phyloP scores from a whole-genome alignment of 2,113 vertebrate species.

The Protobothrops flavoviridis region DNA sequence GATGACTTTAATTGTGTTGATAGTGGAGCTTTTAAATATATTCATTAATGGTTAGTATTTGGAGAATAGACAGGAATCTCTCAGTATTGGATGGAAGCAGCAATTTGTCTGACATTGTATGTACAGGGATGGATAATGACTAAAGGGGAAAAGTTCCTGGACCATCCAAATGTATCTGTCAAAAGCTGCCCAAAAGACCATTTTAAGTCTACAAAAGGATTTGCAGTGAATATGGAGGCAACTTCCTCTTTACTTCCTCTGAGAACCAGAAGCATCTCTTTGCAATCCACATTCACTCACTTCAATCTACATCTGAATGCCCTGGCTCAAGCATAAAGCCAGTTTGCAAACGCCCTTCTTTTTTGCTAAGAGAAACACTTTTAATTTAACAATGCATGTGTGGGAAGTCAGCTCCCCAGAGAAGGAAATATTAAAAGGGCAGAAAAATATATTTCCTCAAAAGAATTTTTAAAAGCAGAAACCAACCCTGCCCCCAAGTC shows the following conservation, averaged over 20 bases:
- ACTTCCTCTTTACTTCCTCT: not conserved
- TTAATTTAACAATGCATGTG: not conserved
- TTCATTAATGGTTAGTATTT: not conserved
- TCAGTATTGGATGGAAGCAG: not conserved
- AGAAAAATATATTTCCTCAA: too few species aligned
- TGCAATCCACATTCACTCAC: not conserved
- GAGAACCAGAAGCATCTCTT: not conserved
- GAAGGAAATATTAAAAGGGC: too few species aligned
- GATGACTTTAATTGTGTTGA: not conserved
- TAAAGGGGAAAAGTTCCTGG: not conserved
- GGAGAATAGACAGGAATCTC: not conserved
- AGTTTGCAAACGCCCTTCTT: not conserved
- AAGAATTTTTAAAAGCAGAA: too few species aligned
- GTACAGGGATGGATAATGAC: not conserved
- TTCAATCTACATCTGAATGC: not conserved
- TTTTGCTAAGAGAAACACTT: not conserved
- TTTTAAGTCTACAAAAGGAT: not conserved
- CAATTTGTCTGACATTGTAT: not conserved
- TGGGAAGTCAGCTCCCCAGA: too few species aligned
- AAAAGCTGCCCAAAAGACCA: not conserved
- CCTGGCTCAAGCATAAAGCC: not conserved
- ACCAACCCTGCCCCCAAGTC: too few species aligned
- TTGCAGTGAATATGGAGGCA: not conserved
- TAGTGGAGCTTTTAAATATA: not conserved
- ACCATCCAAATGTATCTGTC: not conserved